Base-by-base conservation (phyloP, 2,113 vertebrate genomes). In the Rostratula benghalensis region DNA sequence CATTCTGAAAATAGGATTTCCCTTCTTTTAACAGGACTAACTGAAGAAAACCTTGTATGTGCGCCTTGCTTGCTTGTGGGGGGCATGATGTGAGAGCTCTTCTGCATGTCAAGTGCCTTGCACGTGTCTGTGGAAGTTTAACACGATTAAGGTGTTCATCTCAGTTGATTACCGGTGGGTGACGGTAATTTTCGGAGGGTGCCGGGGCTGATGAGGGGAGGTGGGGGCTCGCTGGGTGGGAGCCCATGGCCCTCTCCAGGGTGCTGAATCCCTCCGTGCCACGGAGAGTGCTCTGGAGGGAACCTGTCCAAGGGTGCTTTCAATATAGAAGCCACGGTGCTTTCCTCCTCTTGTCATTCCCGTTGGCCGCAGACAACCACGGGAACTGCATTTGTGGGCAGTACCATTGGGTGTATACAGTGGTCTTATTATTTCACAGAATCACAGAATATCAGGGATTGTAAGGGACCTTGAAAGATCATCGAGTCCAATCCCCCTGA, bases 281-380 rank as follows among this genome's bases (percentile, higher is more conserved):
- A 0, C 2, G 10, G n/a, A 31, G 2, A 7, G 1, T 10, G 24
- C 31, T 48, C 19, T 5, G 53, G 10, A 20, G 19, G 12, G 23
- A 8, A 7, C 24, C 3, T 6, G 25, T 21, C 17, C 3, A 21
- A 22, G 9, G 1, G 0, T 16, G 22, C 24, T 67, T 30, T 35
- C 22, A 19, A 10, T 7, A 3, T 1, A 7, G 10, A 30, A 25
- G 3, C 22, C 8, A 1, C 15, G 69, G 10, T 1, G 3, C 25
- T 71, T 45, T 45, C 25, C 23, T 30, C 13, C 33, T 56, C 43
- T 61, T 69, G 43, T 17, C 54, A 31, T 48, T 43, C 60, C 51
- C 24, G 1, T 13, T 35, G 9, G 24, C 30, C 10, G 7, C 70
- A 45, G 41, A 24, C 20, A 30, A 27, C 21, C 59, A 20, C 23